Base-by-base conservation (phyloP, 2,113 vertebrate genomes). In the Hymenochirus boettgeri region DNA sequence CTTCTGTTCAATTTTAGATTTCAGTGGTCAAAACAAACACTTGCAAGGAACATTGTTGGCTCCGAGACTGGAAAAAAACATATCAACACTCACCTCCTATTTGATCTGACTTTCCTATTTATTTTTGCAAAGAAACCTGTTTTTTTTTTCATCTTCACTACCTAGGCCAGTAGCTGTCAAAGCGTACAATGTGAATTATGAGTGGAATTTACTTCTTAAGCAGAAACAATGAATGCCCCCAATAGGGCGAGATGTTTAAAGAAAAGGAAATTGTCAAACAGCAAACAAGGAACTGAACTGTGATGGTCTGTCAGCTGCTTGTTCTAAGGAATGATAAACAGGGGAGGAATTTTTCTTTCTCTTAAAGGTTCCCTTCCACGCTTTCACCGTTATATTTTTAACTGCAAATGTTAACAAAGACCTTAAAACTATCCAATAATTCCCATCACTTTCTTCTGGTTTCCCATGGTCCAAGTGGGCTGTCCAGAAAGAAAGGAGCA, bases 21-120 rank as follows among this genome's bases (percentile, higher is more conserved):
- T 21, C 11, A 46, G 26, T 45, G 12, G 50, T 55, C 42, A 55
- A 64, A 31, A 25, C 52, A n/a, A 25, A 24, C 31, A 11, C 25
- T 18, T 29, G 5, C 21, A 29, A 22, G 24, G 2, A 26, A 45
- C 24, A 51, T 35, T 7, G 17, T 10, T 12, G 1, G 23, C 23
- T 21, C 23, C 10, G 19, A 27, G 10, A 26, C n/a, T n/a, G n/a
- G n/a, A n/a, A n/a, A n/a, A n/a, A n/a, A n/a, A n/a, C n/a, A n/a
- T n/a, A n/a, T n/a, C n/a, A n/a, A n/a, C n/a, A n/a, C 50, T 55
- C 50, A 64, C 54, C 62, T 31, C 13, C 51, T 4, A 55, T 45
- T 56, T 37, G 51, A 55, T 46, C 29, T 25, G 60, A 22, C 12
- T 50, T 22, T 61, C 10, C 18, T 8, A 47, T 50, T 50, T 13